Evolutionary conservation across 2,113 vertebrate species (phyloP).

Genomic region (Microcebus jonahi): DNA sequence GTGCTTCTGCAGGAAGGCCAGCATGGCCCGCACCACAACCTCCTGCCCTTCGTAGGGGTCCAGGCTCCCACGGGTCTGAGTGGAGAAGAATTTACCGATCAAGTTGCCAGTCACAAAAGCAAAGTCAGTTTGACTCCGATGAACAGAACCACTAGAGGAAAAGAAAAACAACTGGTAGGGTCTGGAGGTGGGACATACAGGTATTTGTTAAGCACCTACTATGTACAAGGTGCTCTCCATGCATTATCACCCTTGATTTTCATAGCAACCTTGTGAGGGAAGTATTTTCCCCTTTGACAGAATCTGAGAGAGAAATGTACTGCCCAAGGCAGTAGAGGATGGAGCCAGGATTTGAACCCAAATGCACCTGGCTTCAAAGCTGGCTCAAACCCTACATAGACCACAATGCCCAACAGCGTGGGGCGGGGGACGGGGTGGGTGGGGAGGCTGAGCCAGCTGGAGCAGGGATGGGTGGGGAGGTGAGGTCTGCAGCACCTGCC

Average conservation of each 20-base stretch:
- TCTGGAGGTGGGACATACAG: neutral
- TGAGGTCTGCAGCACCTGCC: too few relatives aligned
- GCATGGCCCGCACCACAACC: constrained; percentile 77
- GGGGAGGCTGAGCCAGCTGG: neutral
- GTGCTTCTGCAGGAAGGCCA: constrained; percentile 88
- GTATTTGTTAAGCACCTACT: neutral
- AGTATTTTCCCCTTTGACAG: neutral
- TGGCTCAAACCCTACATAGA: neutral
- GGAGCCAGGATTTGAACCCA: neutral
- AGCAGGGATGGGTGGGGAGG: neutral
- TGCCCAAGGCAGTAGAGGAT: neutral
- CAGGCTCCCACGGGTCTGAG: constrained; percentile 73
- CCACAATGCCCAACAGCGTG: neutral
- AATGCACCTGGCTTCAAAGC: neutral
- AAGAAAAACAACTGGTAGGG: constrained; percentile 12
- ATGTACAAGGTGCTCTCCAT: neutral
- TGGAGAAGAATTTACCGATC: constrained; percentile 66
- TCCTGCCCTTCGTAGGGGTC: constrained; percentile 82
- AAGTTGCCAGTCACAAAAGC: constrained; percentile 79
- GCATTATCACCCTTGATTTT: neutral
- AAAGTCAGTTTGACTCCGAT: constrained; percentile 86
- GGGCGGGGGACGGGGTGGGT: too few relatives aligned
- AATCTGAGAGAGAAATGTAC: neutral
- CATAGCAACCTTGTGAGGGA: neutral
- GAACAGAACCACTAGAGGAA: constrained; percentile 78